Percentiles rank a stretch among this genome's conserved stretches.
Evolutionary conservation across 2,113 vertebrate species (phyloP).

Genomic region (Microtus montanus): DNA sequence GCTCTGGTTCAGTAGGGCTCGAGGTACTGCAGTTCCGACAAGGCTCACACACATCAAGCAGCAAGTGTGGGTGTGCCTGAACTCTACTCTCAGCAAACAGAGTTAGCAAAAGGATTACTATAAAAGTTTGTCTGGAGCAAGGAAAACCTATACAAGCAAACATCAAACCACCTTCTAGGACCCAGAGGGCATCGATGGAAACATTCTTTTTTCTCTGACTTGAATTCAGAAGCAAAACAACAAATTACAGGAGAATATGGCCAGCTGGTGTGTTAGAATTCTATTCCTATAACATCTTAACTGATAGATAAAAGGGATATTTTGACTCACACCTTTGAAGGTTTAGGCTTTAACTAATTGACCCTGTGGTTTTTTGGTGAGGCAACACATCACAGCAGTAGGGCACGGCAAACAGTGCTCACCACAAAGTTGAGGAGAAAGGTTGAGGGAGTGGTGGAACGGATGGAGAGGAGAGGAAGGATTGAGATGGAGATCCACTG

Average conservation of each 20-base stretch:
- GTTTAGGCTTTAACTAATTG: neutral
- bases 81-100: neutral
- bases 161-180: neutral
- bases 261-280: neutral
- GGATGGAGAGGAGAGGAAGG: neutral
- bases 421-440: too few relatives aligned
- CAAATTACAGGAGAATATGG: neutral
- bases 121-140: neutral
- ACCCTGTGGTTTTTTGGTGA: neutral
- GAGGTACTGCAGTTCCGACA: neutral
- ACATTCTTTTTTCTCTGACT: neutral
- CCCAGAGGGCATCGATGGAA: neutral
- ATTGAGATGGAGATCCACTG: rapidly evolving
- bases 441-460: neutral
- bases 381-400: neutral
- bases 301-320: neutral
- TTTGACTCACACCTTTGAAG: neutral
- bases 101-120: neutral
- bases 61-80: neutral
- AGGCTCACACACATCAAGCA: neutral
- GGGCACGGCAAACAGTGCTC: neutral
- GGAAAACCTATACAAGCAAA: neutral
- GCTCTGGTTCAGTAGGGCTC: neutral
- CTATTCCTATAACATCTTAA: neutral
- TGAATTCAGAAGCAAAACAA: slow-evolving; percentile 15